Conservation (phyloP, 2,113 vertebrate genomes). For the Saccopteryx bilineata region DNA sequence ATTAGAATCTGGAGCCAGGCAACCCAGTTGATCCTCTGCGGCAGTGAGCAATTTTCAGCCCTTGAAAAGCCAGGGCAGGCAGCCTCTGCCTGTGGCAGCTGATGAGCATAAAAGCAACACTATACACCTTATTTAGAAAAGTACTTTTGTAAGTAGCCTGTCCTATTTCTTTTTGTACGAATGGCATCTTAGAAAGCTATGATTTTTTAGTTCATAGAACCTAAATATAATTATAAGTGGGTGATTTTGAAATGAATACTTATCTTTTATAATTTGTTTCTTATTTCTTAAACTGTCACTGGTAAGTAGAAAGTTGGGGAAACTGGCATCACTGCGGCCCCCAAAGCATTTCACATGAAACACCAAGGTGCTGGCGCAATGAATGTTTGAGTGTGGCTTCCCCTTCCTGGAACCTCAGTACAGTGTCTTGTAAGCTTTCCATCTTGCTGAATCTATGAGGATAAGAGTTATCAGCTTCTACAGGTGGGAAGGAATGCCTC, state of each 20-base stretch:
- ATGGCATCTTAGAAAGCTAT: not conserved
- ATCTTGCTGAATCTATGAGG: not conserved
- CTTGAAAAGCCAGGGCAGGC: not conserved
- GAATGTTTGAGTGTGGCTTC: not conserved
- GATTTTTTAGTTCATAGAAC: slow-evolving; percentile 11
- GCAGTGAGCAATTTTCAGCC: not conserved
- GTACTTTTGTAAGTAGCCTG: not conserved
- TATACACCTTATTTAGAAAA: slow-evolving; percentile 17
- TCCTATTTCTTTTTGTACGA: slow-evolving; percentile 4
- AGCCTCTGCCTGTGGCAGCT: not conserved
- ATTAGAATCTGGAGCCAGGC: slow-evolving; percentile 36
- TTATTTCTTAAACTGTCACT: not conserved
- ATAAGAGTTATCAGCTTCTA: not conserved
- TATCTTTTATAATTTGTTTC: not conserved
- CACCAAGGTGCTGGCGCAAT: not conserved
- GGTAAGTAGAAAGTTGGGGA: not conserved
- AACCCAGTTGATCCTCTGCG: not conserved
- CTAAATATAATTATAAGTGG: slow-evolving; percentile 34
- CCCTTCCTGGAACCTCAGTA: not conserved
- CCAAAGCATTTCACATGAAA: not conserved
- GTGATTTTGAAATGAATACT: not conserved
- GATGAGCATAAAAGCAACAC: not conserved
- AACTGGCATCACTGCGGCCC: not conserved
- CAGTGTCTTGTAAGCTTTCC: not conserved
- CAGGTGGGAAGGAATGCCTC: not conserved